phyloP scores from a whole-genome alignment of 2,113 vertebrate genomes.

The Pelmatolapia mariae region DNA sequence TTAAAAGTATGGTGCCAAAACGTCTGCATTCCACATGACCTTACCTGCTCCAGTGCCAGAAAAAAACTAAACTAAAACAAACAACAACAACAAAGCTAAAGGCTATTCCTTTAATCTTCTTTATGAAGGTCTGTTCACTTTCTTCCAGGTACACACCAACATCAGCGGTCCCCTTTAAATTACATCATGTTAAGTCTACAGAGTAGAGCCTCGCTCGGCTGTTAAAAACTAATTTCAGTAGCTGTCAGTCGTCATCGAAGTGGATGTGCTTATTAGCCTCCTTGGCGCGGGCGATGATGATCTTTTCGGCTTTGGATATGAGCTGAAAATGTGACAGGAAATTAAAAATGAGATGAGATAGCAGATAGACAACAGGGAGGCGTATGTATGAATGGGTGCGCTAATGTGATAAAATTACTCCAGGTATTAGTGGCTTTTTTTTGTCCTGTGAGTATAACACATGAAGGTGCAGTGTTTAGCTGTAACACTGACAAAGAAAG shows the following conservation, averaged over 20 bases:
- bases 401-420: neutral
- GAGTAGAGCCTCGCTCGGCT: neutral
- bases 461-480: neutral
- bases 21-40: neutral
- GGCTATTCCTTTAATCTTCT: neutral
- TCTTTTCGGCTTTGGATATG: constrained; percentile 93
- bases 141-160: neutral
- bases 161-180: neutral
- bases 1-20: neutral
- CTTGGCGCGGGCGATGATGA: constrained; percentile 83
- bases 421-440: neutral
- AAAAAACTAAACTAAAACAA: neutral
- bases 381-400: neutral
- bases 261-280: constrained; percentile 86
- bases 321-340: constrained; percentile 71
- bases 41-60: constrained; percentile 13
- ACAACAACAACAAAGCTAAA: neutral
- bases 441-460: neutral
- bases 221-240: neutral
- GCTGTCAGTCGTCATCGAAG: constrained; percentile 79
- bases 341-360: neutral
- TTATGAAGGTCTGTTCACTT: neutral
- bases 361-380: neutral
- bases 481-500: neutral
- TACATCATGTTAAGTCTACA: neutral